Percentiles rank a stretch among this genome's conserved stretches.
phyloP scores from a whole-genome alignment of 2,888 invertebrate genomes.

The Lithophane socia region DNA sequence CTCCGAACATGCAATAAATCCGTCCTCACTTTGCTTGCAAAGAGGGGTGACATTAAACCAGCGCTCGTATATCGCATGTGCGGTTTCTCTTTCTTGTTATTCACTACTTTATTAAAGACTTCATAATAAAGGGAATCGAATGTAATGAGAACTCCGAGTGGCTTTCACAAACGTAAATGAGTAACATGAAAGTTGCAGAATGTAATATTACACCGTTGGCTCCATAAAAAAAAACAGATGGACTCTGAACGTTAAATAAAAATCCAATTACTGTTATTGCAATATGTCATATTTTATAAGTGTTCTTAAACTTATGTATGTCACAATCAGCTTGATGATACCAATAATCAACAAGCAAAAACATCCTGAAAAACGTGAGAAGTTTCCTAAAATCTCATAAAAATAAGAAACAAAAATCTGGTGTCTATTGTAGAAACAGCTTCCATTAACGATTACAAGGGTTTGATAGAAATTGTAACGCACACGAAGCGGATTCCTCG shows the following conservation, averaged over 20 bases:
- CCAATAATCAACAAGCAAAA: neutral
- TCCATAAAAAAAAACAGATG: neutral
- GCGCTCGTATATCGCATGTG: neutral
- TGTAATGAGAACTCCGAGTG: neutral
- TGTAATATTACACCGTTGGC: neutral
- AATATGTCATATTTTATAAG: neutral
- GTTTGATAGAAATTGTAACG: slow-evolving; percentile 71
- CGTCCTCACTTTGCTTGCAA: neutral
- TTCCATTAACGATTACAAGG: slow-evolving; percentile 65
- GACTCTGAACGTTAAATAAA: neutral
- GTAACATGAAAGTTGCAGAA: neutral
- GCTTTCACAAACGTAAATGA: neutral
- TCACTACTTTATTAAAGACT: neutral
- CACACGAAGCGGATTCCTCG: slow-evolving; percentile 73
- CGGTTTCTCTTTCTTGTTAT: neutral
- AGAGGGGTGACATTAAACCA: slow-evolving; percentile 2
- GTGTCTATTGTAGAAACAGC: slow-evolving; percentile 50
- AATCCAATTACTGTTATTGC: neutral
- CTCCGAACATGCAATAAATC: neutral
- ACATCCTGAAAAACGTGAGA: slow-evolving; percentile 1
- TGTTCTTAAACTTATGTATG: neutral
- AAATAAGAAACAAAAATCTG: slow-evolving; percentile 37
- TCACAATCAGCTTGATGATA: neutral
- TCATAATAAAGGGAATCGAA: neutral
- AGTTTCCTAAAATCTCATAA: slow-evolving; percentile 20